Conservation (phyloP, 2,113 vertebrate species). For the Callipepla californica region DNA sequence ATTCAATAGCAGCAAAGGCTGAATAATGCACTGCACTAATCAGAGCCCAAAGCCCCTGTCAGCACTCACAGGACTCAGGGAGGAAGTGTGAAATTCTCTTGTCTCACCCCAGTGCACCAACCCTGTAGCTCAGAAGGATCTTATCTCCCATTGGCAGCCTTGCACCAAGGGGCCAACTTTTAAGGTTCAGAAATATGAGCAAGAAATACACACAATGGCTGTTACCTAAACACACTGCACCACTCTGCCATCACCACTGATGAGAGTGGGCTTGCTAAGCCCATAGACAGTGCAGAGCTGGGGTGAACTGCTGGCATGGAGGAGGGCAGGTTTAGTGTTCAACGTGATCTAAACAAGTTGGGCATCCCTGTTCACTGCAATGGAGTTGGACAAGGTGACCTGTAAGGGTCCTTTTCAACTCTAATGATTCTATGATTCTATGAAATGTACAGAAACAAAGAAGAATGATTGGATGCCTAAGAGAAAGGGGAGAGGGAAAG, state of each 20-base stretch:
- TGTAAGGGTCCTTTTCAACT: too few relatives aligned
- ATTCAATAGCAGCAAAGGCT: background rate
- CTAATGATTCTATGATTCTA: too few relatives aligned
- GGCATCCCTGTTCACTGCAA: background rate
- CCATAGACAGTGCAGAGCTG: slow-evolving; percentile 9
- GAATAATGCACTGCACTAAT: background rate
- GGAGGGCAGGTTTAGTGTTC: slow-evolving; percentile 38
- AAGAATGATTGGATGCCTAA: background rate
- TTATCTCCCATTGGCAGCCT: background rate
- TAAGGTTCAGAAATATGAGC: background rate
- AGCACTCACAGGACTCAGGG: background rate
- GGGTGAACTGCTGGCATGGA: slow-evolving; percentile 9
- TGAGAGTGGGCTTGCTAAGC: background rate
- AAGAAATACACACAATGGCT: background rate
- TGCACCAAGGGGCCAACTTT: background rate
- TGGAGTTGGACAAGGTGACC: too few relatives aligned
- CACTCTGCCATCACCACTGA: background rate
- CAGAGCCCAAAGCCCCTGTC: background rate
- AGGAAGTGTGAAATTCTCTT: background rate
- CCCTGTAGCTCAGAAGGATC: background rate
- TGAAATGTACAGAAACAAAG: background rate
- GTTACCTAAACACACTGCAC: background rate
- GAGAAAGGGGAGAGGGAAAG: background rate
- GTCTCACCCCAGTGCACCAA: background rate
- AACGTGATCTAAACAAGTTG: slow-evolving; percentile 36